A percentile compares a stretch with the other conserved stretches of the same genome.
These are phyloP conservation scores for Diprion similis DNA, from an alignment of 1,140 invertebrate species.

Conservation along the genomic window DNA sequence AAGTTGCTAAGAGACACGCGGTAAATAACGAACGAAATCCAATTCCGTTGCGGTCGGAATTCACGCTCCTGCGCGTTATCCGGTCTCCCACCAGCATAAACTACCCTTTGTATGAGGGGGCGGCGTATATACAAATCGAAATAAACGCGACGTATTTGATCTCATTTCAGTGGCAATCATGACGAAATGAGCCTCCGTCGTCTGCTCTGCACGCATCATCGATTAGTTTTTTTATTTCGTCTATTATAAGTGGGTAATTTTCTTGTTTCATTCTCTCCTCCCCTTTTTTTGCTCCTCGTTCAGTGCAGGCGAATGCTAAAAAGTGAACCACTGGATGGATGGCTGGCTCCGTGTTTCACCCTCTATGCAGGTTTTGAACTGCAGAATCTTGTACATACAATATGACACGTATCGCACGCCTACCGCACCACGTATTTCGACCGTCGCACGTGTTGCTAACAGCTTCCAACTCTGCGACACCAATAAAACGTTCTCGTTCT, in stretches of 20 bases:
- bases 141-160: background rate
- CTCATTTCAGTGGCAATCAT: background rate
- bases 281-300: too few relatives aligned
- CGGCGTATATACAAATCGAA: background rate
- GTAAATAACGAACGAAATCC: conserved; percentile 7
- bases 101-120: background rate
- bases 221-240: too few relatives aligned
- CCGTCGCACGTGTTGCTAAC: conserved; percentile 2
- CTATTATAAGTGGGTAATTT: too few relatives aligned
- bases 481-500: background rate
- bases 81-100: background rate
- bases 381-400: background rate
- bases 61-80: background rate
- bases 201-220: too few relatives aligned
- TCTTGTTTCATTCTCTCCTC: too few relatives aligned
- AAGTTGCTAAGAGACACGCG: conserved; percentile 4
- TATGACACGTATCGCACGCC: background rate
- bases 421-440: background rate
- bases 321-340: too few relatives aligned
- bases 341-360: too few relatives aligned
- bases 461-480: background rate
- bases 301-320: too few relatives aligned
- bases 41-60: background rate
- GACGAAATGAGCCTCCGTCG: background rate
- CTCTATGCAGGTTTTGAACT: background rate